Conservation (phyloP, 2,113 vertebrate species). For the Scartelaos histophorus region DNA sequence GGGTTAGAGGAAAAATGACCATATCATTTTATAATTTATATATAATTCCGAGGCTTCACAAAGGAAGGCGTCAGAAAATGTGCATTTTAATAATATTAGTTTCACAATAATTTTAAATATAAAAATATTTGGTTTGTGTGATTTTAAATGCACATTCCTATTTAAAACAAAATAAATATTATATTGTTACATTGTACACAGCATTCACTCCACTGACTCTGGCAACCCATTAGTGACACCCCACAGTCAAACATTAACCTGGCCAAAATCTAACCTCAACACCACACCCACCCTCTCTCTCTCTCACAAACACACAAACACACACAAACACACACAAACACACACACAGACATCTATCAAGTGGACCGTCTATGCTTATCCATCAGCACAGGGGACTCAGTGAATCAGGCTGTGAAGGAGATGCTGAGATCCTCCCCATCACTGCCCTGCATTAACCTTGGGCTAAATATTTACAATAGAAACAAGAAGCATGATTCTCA, state of each 20-base stretch:
- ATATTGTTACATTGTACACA: neutral
- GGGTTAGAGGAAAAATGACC: neutral
- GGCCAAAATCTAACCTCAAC: constrained; percentile 64
- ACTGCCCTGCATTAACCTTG: constrained; percentile 72
- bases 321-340: constrained; percentile 49
- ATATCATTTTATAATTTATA: neutral
- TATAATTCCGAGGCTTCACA: neutral
- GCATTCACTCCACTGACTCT: constrained; percentile 13
- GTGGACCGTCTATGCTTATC: constrained; percentile 63
- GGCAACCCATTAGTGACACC: constrained; percentile 58
- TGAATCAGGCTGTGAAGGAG: constrained; percentile 38
- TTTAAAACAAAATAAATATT: neutral
- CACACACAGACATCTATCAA: constrained; percentile 64
- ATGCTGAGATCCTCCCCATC: constrained; percentile 58
- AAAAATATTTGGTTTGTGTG: neutral
- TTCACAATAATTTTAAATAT: no score
- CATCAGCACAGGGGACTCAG: constrained; percentile 53
- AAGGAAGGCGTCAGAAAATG: neutral
- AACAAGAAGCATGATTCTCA: constrained; percentile 32
- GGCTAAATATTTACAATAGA: constrained; percentile 75
- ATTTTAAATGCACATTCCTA: neutral
- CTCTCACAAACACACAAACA: constrained; percentile 58
- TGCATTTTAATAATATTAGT: no score
- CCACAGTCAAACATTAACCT: constrained; percentile 74
- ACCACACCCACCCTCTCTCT: constrained; percentile 16